phyloP scores from a whole-genome alignment of 2,113 vertebrate species.

The Petroica traversi region DNA sequence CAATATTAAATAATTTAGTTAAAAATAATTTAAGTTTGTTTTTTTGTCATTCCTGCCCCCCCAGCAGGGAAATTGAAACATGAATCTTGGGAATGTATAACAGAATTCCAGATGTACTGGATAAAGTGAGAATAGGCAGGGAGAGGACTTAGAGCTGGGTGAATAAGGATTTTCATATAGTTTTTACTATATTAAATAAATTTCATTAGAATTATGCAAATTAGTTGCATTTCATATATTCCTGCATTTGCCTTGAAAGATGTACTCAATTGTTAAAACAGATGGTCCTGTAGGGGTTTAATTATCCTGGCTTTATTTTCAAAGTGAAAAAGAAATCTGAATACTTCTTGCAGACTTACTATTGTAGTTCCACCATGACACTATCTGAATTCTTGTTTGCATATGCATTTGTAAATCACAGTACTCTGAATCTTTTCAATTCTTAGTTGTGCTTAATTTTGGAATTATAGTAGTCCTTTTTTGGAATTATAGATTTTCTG shows the following conservation, averaged over 20 bases:
- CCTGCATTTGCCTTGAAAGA: not conserved
- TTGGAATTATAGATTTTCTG: not conserved
- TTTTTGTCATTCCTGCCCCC: not conserved
- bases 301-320: conserved; percentile 10
- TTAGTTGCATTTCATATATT: not conserved
- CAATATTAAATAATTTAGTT: not conserved
- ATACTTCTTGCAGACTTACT: not conserved
- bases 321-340: not conserved
- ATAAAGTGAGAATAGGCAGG: not conserved
- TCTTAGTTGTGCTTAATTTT: not conserved
- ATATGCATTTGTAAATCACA: not conserved
- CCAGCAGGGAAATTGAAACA: not conserved
- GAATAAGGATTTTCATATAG: not conserved
- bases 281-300: not conserved
- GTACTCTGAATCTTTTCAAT: not conserved
- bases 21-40: not conserved
- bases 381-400: not conserved
- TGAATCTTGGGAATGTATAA: not conserved
- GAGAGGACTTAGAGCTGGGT: not conserved
- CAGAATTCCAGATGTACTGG: not conserved
- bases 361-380: not conserved
- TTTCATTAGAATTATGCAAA: not conserved
- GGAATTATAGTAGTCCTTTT: not conserved
- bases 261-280: not conserved
- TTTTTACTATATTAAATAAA: not conserved